Conservation (phyloP, 1,140 invertebrate genomes). For the Heliconius melpomene region DNA sequence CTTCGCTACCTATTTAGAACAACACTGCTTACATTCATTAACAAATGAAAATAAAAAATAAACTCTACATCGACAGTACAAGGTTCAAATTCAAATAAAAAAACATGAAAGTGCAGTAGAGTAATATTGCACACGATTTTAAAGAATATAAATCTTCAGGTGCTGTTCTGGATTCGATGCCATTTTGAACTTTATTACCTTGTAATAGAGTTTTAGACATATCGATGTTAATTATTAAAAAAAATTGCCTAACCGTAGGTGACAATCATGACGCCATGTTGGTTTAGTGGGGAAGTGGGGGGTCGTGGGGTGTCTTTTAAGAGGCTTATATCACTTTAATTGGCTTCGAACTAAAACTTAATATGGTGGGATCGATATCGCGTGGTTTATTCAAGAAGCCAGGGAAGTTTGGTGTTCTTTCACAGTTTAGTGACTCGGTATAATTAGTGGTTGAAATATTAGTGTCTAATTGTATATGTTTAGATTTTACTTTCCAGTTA, state of each 20-base stretch:
- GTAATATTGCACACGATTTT: slow-evolving; percentile 66
- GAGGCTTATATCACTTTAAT: slow-evolving; percentile 73
- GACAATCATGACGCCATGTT: slow-evolving; percentile 78
- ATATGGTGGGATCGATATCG: slow-evolving; percentile 64
- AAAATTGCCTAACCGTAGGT: slow-evolving; percentile 65
- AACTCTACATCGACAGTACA: slow-evolving; percentile 38
- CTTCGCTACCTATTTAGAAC: slow-evolving; percentile 67
- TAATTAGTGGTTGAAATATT: slow-evolving; percentile 36
- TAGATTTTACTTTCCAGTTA: neutral
- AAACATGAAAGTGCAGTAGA: slow-evolving; percentile 48
- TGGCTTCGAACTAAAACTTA: slow-evolving; percentile 68
- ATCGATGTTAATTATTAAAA: slow-evolving; percentile 22
- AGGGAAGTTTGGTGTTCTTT: slow-evolving; percentile 45
- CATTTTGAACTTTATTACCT: slow-evolving; percentile 40
- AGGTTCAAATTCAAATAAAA: slow-evolving; percentile 40
- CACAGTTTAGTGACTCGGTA: slow-evolving; percentile 25
- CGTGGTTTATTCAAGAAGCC: slow-evolving; percentile 64
- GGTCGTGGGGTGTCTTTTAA: slow-evolving; percentile 67
- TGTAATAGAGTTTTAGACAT: neutral
- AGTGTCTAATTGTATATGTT: slow-evolving; percentile 13
- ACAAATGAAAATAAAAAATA: slow-evolving; percentile 37
- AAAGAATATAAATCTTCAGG: slow-evolving; percentile 73
- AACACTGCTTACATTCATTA: slow-evolving; percentile 59
- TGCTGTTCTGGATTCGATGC: slow-evolving; percentile 44
- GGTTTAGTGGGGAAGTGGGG: slow-evolving; percentile 66